Conservation (phyloP, 2,888 invertebrate genomes). For the Volucella inflata region DNA sequence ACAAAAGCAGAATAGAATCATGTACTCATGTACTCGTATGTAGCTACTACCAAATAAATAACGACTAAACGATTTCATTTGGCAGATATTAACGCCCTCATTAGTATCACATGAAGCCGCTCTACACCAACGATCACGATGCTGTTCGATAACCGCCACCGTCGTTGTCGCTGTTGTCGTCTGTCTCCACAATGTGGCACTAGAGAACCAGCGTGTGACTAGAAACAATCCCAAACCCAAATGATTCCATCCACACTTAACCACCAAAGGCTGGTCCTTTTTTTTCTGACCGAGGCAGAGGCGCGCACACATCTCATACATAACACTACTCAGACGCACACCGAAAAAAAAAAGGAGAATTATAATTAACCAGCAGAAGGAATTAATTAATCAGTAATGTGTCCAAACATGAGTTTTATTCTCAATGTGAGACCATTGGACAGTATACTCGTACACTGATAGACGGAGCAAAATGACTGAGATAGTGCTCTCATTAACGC, state of each 20-base stretch:
- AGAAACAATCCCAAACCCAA: constrained; percentile 49
- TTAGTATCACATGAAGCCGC: constrained; percentile 67
- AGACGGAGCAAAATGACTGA: constrained; percentile 14
- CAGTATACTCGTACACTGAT: constrained; percentile 19
- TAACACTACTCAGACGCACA: not conserved
- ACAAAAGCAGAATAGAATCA: constrained; percentile 36
- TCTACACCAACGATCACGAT: not conserved
- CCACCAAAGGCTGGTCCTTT: constrained; percentile 30
- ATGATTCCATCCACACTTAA: constrained; percentile 5
- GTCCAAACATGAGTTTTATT: constrained; percentile 73
- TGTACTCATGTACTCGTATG: constrained; percentile 23
- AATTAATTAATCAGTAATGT: constrained; percentile 76
- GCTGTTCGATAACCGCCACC: too few relatives aligned
- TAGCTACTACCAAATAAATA: constrained; percentile 67
- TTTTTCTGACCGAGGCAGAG: constrained; percentile 25
- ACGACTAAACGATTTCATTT: constrained; percentile 74
- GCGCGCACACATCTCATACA: constrained; percentile 9
- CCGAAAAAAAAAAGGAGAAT: constrained; percentile 57
- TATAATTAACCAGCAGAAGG: constrained; percentile 74
- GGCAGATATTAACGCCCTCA: constrained; percentile 76
- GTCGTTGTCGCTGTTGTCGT: constrained; percentile 1
- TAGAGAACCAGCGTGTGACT: constrained; percentile 49
- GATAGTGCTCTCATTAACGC: constrained; percentile 61
- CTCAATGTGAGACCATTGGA: constrained; percentile 59
- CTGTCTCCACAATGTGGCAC: constrained; percentile 8